These are phyloP conservation scores for Zenarchopterus dispar DNA, from an alignment of 2,797 vertebrate genomes.

Conservation along the genomic window DNA sequence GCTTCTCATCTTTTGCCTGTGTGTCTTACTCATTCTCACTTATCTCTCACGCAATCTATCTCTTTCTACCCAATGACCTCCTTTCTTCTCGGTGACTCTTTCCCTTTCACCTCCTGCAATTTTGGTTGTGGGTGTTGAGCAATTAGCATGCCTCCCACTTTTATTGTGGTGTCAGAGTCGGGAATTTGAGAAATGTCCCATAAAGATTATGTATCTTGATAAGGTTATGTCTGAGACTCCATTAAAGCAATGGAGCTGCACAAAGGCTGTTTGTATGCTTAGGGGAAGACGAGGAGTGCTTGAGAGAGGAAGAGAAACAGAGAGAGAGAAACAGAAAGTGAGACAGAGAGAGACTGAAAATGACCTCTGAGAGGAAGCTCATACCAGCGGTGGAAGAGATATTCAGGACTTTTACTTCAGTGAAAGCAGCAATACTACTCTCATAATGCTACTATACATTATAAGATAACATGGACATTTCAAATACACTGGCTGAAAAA, in stretches of 20 bases:
- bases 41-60: constrained; percentile 56
- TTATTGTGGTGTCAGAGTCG: constrained; percentile 70
- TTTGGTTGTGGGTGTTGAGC: constrained; percentile 75
- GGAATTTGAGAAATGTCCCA: constrained; percentile 83
- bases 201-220: constrained; percentile 82
- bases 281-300: constrained; percentile 21
- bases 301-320: constrained; percentile 6
- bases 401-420: no score
- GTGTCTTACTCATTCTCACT: constrained; percentile 37
- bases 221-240: constrained; percentile 74
- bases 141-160: constrained; percentile 73
- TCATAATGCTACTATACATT: no score
- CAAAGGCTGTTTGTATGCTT: constrained; percentile 76
- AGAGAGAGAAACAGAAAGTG: no score
- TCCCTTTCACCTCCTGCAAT: constrained; percentile 71
- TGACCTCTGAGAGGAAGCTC: constrained; percentile 21
- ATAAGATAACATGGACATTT: no score
- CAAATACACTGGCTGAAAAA: no score
- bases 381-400: background rate
- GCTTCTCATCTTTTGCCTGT: constrained; percentile 60
- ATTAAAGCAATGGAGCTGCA: constrained; percentile 72
- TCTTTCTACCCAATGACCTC: constrained; percentile 57
- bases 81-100: constrained; percentile 58
- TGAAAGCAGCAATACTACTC: no score
- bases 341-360: constrained; percentile 10